A percentile compares a stretch with the other conserved stretches of the same genome.
These are phyloP conservation scores for Puffinus mauretanicus DNA, from an alignment of 2,113 vertebrate species.

Conservation along the genomic window DNA sequence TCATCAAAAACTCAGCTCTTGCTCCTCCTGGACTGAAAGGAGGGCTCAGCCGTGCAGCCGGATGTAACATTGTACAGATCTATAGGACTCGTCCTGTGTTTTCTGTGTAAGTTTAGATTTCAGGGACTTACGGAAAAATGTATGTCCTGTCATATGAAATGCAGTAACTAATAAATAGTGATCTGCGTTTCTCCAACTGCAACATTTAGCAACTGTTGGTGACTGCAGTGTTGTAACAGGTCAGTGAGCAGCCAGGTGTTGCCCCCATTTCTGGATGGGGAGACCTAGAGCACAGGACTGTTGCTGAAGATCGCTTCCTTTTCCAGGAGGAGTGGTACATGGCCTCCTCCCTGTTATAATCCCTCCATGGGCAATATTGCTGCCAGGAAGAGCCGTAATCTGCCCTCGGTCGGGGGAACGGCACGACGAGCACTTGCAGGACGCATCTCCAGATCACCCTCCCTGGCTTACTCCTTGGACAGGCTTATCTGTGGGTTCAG, in stretches of 20 bases:
- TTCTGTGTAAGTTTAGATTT: not conserved
- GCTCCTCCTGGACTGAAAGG: not conserved
- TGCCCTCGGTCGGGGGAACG: not conserved
- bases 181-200: not conserved
- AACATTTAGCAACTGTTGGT: not conserved
- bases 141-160: not conserved
- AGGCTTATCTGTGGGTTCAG: not conserved
- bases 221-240: not conserved
- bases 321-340: not conserved
- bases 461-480: not conserved
- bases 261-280: not conserved
- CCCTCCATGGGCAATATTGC: not conserved
- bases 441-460: not conserved
- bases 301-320: not conserved
- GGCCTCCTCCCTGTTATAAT: not conserved
- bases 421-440: not conserved
- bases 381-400: not conserved
- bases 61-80: accelerated
- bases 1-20: not conserved
- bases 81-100: not conserved
- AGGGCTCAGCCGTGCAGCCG: not conserved
- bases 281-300: not conserved
- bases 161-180: not conserved
- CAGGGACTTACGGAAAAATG: not conserved
- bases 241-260: not conserved